These are phyloP conservation scores for Bombus waltoni DNA, from an alignment of 1,140 invertebrate genomes.

Conservation along the genomic window DNA sequence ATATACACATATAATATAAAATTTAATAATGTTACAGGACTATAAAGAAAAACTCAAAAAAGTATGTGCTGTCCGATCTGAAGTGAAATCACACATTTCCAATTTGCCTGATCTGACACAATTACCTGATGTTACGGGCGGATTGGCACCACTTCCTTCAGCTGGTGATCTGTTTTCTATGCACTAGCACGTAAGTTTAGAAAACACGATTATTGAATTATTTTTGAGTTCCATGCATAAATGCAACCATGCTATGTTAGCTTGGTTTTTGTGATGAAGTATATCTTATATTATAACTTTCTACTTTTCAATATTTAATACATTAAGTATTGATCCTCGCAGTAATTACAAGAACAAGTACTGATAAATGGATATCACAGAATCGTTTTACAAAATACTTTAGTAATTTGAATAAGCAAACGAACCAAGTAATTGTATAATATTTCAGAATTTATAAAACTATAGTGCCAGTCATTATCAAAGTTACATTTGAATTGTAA, in stretches of 20 bases:
- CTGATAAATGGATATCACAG: constrained; percentile 8
- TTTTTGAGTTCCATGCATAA: constrained; percentile 43
- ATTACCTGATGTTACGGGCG: constrained; percentile 94
- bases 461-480: constrained; percentile 22
- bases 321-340: constrained; percentile 43
- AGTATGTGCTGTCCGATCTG: constrained; percentile 91
- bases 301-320: constrained; percentile 57
- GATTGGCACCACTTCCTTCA: constrained; percentile 94
- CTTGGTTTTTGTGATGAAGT: constrained; percentile 48
- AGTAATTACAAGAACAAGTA: constrained; percentile 37
- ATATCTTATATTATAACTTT: constrained; percentile 45
- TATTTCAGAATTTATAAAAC: constrained; percentile 27
- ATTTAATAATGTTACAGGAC: constrained; percentile 85
- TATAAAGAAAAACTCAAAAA: constrained; percentile 94
- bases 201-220: constrained; percentile 23
- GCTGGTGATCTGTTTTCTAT: constrained; percentile 95
- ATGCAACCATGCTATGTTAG: constrained; percentile 47
- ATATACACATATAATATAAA: neutral
- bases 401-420: constrained; percentile 11
- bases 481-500: constrained; percentile 48
- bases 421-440: constrained; percentile 32
- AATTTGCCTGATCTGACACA: constrained; percentile 96
- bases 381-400: constrained; percentile 23
- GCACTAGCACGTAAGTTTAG: constrained; percentile 72
- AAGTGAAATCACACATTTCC: constrained; percentile 95